Evolutionary conservation across 92 coral and sea anemone species (phyloP).

Genomic region (Epizoanthus scotinus): DNA sequence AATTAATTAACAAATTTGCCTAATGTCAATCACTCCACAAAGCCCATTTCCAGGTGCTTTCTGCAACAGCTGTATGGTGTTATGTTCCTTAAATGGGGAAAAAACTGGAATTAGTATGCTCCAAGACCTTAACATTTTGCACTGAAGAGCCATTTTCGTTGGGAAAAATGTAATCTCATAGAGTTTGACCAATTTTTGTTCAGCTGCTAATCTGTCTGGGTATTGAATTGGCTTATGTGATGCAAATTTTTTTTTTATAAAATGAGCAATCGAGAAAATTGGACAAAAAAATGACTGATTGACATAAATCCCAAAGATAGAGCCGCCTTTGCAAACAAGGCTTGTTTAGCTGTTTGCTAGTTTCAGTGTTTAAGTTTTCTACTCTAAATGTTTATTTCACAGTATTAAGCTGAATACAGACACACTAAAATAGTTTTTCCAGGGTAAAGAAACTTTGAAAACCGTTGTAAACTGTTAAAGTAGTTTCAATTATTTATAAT

Average conservation of each 20-base stretch:
- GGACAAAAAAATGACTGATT: slow-evolving; percentile 64
- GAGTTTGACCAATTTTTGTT: slow-evolving; percentile 16
- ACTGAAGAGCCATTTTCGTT: neutral
- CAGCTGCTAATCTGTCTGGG: slow-evolving; percentile 30
- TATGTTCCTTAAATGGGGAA: slow-evolving; percentile 73
- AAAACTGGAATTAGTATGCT: slow-evolving; percentile 54
- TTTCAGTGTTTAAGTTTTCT: slow-evolving; percentile 80
- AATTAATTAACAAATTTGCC: slow-evolving; percentile 99
- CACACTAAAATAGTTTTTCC: slow-evolving; percentile 59
- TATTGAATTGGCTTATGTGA: slow-evolving; percentile 17
- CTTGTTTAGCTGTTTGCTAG: slow-evolving; percentile 84
- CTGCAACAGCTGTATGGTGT: slow-evolving; percentile 89
- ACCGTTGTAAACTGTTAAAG: slow-evolving; percentile 53
- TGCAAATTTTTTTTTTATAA: slow-evolving; percentile 42
- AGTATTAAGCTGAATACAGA: slow-evolving; percentile 44
- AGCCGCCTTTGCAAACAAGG: slow-evolving; percentile 78
- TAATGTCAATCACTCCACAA: slow-evolving; percentile 95
- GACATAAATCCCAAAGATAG: slow-evolving; percentile 71
- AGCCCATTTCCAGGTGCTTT: slow-evolving; percentile 91
- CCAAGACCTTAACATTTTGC: slow-evolving; percentile 18
- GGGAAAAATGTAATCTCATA: neutral
- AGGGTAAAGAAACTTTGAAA: slow-evolving; percentile 68
- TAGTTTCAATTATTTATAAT: slow-evolving; percentile 73
- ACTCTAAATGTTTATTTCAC: slow-evolving; percentile 84
- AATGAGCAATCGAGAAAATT: slow-evolving; percentile 80